Percentiles rank a stretch among this genome's conserved stretches.
phyloP scores from a whole-genome alignment of 2,797 vertebrate genomes.

The Danio albolineatus region DNA sequence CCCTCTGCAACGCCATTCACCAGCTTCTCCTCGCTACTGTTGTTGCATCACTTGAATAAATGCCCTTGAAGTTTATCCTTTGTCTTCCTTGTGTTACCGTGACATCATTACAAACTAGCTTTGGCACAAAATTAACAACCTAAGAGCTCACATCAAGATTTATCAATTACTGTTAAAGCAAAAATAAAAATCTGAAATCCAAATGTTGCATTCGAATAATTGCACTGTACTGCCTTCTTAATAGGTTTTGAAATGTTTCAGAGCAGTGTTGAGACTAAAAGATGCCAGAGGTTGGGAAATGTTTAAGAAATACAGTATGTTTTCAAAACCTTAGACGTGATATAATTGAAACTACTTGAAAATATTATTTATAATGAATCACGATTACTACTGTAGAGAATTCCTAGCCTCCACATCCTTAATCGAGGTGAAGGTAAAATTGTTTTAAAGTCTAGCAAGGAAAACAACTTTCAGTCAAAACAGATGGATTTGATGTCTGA shows the following conservation, averaged over 20 bases:
- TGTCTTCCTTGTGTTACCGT: too few relatives aligned
- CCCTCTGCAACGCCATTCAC: too few relatives aligned
- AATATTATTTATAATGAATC: background rate
- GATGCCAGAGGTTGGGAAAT: background rate
- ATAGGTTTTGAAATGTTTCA: background rate
- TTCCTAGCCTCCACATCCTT: background rate
- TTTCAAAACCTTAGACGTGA: background rate
- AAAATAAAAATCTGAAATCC: too few relatives aligned
- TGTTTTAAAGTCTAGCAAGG: slow-evolving; percentile 55
- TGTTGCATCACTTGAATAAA: too few relatives aligned
- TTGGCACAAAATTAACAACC: too few relatives aligned
- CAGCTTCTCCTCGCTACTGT: too few relatives aligned
- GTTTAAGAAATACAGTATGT: background rate
- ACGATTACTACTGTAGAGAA: background rate
- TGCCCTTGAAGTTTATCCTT: too few relatives aligned
- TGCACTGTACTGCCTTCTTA: background rate
- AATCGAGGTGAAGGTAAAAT: slow-evolving; percentile 49
- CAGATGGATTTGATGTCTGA: slow-evolving; percentile 75
- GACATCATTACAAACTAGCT: too few relatives aligned
- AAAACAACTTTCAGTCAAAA: slow-evolving; percentile 69
- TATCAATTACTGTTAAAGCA: too few relatives aligned
- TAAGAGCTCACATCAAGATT: too few relatives aligned
- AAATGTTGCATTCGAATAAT: too few relatives aligned
- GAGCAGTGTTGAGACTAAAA: background rate
- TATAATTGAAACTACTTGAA: background rate